A percentile compares a stretch with the other conserved stretches of the same genome.
Conservation (phyloP, 2,888 invertebrate species). For the Hypomecis atomaria region DNA sequence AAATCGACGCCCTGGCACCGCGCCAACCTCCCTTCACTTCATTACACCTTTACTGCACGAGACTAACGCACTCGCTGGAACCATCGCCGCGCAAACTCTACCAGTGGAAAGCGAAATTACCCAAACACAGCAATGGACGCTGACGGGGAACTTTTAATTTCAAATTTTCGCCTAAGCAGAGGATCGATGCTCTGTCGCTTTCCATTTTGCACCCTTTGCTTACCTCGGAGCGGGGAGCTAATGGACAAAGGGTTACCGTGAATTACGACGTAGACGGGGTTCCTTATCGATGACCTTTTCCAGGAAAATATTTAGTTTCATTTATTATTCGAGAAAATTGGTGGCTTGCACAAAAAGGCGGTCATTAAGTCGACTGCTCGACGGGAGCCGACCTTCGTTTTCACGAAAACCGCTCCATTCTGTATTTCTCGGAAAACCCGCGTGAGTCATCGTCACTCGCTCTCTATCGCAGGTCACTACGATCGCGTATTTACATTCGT, state of each 20-base stretch:
- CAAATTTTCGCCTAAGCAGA: constrained; percentile 30
- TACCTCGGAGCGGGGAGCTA: constrained; percentile 42
- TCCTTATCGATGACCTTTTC: constrained; percentile 44
- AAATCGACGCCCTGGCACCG: constrained; percentile 77
- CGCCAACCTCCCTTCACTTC: constrained; percentile 78
- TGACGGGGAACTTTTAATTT: constrained; percentile 10
- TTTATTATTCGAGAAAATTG: constrained; percentile 52
- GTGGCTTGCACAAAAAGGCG: constrained; percentile 51
- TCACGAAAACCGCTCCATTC: constrained; percentile 77
- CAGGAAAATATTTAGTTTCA: constrained; percentile 39
- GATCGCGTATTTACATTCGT: constrained; percentile 79
- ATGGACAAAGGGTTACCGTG: constrained; percentile 54
- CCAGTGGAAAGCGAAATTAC: constrained; percentile 45
- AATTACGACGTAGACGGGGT: constrained; percentile 33
- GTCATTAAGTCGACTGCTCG: constrained; percentile 52
- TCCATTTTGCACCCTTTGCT: constrained; percentile 58
- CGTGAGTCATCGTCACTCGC: constrained; percentile 74
- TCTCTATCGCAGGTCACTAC: constrained; percentile 79
- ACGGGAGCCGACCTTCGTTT: constrained; percentile 73
- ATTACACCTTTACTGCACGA: constrained; percentile 66
- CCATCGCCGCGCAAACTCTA: constrained; percentile 49
- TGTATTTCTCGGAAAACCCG: constrained; percentile 82
- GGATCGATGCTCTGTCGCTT: constrained; percentile 63
- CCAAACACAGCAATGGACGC: constrained; percentile 36
- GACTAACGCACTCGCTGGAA: constrained; percentile 50